Evolutionary conservation across 1,140 invertebrate species (phyloP).

Genomic region (Mercenaria mercenaria): DNA sequence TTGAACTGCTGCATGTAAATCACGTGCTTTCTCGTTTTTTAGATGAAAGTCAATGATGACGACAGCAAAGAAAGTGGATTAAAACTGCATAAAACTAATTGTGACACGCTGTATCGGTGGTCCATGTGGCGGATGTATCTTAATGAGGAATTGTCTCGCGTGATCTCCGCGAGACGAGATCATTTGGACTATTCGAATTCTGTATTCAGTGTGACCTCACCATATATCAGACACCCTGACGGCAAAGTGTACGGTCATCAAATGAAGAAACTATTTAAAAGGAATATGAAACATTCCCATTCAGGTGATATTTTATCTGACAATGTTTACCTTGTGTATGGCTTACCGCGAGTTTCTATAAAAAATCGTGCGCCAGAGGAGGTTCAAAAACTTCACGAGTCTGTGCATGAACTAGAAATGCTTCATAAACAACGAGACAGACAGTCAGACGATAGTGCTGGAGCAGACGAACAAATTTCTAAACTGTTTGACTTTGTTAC

Average conservation of each 20-base stretch:
- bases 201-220: neutral
- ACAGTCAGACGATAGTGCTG: neutral
- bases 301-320: neutral
- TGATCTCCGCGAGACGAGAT: constrained; percentile 6
- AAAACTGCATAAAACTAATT: constrained; percentile 12
- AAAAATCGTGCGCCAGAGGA: neutral
- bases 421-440: neutral
- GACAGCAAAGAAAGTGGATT: neutral
- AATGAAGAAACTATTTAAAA: constrained; percentile 23
- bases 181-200: neutral
- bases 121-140: constrained; percentile 55
- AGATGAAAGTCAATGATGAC: neutral
- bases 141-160: constrained; percentile 46
- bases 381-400: constrained; percentile 3
- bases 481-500: constrained; percentile 38
- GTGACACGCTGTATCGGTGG: constrained; percentile 36
- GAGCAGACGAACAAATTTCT: constrained; percentile 17
- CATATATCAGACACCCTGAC: constrained; percentile 24
- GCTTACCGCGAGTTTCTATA: constrained; percentile 29
- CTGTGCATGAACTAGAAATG: neutral
- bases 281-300: neutral
- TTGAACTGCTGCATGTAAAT: no score
- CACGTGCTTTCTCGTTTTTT: no score
- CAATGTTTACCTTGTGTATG: constrained; percentile 49
- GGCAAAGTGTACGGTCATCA: neutral